These are phyloP conservation scores for Archips xylosteana DNA, from an alignment of 2,888 invertebrate genomes.

Conservation along the genomic window DNA sequence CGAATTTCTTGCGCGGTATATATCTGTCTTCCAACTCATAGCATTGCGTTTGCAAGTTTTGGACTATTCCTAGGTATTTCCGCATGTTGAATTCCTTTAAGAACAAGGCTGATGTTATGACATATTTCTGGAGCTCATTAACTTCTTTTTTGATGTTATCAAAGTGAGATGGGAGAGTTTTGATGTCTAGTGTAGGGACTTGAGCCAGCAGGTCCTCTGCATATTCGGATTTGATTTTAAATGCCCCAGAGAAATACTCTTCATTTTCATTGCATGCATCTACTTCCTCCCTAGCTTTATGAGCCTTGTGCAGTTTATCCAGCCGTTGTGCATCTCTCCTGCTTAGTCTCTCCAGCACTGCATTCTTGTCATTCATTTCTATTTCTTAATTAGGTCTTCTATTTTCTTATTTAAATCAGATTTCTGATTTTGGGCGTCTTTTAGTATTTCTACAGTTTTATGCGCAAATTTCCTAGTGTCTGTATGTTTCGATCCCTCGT, in stretches of 20 bases:
- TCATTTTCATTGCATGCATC: conserved; percentile 88
- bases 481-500: conserved; percentile 66
- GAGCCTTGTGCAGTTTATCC: conserved; percentile 87
- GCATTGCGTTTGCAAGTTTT: conserved; percentile 89
- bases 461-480: conserved; percentile 65
- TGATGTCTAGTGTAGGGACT: conserved; percentile 78
- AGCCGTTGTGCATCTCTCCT: conserved; percentile 88
- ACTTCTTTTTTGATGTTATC: conserved; percentile 90
- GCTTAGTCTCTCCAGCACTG: conserved; percentile 78
- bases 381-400: conserved; percentile 75
- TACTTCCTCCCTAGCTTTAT: conserved; percentile 86
- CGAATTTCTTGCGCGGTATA: conserved; percentile 94
- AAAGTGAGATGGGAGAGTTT: conserved; percentile 86
- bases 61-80: conserved; percentile 90
- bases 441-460: conserved; percentile 70
- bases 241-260: conserved; percentile 89
- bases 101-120: conserved; percentile 92
- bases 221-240: conserved; percentile 87
- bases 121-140: conserved; percentile 90
- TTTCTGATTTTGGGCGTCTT: conserved; percentile 76
- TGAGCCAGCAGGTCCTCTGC: conserved; percentile 87
- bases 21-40: conserved; percentile 90
- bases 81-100: conserved; percentile 93
- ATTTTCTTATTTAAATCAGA: conserved; percentile 77
- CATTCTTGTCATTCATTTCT: conserved; percentile 79